Evolutionary conservation across 1,140 invertebrate genomes (phyloP).

Genomic region (Caligus rogercresseyi): DNA sequence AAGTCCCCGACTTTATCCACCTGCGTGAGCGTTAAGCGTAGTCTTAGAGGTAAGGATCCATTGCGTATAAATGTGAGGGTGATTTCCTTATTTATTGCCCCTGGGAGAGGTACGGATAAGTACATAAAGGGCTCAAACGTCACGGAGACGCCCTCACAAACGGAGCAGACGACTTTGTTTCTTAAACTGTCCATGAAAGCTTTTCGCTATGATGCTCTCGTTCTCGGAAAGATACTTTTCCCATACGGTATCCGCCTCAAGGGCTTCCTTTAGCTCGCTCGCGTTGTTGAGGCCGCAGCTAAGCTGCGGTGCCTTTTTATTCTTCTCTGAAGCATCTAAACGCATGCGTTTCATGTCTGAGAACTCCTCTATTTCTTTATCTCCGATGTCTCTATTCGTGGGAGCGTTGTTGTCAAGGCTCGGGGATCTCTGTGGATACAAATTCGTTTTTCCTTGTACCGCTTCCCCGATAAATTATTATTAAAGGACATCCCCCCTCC

Average conservation of each 20-base stretch:
- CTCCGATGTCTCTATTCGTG: neutral
- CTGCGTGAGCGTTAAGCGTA: constrained; percentile 41
- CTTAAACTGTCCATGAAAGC: constrained; percentile 42
- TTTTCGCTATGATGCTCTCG: constrained; percentile 43
- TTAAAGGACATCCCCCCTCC: constrained; percentile 13
- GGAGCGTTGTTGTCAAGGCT: neutral
- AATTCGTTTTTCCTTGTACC: constrained; percentile 22
- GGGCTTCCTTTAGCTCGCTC: constrained; percentile 26
- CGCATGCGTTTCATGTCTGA: constrained; percentile 15
- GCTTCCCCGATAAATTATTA: constrained; percentile 6
- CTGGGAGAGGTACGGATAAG: constrained; percentile 46
- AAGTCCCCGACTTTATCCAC: constrained; percentile 39
- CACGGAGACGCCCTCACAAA: constrained; percentile 44
- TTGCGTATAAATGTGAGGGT: constrained; percentile 25
- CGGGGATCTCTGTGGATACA: no score
- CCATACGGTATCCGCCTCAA: constrained; percentile 42
- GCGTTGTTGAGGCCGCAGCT: neutral
- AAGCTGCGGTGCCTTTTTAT: constrained; percentile 9
- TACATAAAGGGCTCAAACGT: constrained; percentile 57
- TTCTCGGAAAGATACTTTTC: constrained; percentile 40
- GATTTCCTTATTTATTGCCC: constrained; percentile 43
- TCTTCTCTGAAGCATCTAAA: constrained; percentile 13
- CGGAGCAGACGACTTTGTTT: constrained; percentile 45
- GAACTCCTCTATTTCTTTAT: neutral
- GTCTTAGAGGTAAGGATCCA: constrained; percentile 30